Conservation (phyloP, 2,113 vertebrate species). For the Calyptommatus sinebrachiatus region DNA sequence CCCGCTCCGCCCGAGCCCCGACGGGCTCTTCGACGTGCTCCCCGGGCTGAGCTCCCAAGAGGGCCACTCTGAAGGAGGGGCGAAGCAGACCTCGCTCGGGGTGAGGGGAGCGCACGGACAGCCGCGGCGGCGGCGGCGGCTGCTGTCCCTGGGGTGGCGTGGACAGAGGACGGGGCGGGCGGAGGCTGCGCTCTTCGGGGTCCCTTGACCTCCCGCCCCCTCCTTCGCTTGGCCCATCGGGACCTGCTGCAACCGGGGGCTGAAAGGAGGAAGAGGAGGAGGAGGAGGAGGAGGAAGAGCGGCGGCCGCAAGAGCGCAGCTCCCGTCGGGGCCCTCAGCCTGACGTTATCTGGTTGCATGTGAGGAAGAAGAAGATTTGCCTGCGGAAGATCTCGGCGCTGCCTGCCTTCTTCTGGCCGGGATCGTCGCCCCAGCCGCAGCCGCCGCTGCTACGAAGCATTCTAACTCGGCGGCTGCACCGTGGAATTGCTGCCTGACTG, state of each 20-base stretch:
- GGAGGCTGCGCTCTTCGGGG: too few species aligned
- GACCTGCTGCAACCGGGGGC: too few species aligned
- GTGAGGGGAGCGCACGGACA: neutral
- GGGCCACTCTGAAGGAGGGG: conserved; percentile 12
- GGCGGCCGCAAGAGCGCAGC: neutral
- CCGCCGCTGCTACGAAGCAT: too few species aligned
- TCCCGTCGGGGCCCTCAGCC: conserved; percentile 1
- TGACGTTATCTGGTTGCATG: neutral
- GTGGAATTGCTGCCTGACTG: neutral
- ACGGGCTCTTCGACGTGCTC: too few species aligned
- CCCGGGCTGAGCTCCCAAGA: conserved; percentile 9
- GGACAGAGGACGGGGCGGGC: too few species aligned
- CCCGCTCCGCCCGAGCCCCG: neutral
- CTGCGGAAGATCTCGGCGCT: too few species aligned
- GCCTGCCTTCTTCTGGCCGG: too few species aligned
- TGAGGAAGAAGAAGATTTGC: too few species aligned
- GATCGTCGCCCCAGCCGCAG: too few species aligned
- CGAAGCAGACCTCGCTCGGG: neutral
- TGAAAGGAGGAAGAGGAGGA: neutral
- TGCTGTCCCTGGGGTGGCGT: neutral
- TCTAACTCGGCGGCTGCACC: too few species aligned
- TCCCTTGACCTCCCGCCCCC: neutral
- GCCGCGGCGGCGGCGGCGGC: neutral
- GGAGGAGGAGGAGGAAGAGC: neutral
- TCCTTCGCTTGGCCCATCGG: too few species aligned